These are phyloP conservation scores for Hypselothyrea guttata DNA, from an alignment of 2,888 invertebrate genomes.

Conservation along the genomic window DNA sequence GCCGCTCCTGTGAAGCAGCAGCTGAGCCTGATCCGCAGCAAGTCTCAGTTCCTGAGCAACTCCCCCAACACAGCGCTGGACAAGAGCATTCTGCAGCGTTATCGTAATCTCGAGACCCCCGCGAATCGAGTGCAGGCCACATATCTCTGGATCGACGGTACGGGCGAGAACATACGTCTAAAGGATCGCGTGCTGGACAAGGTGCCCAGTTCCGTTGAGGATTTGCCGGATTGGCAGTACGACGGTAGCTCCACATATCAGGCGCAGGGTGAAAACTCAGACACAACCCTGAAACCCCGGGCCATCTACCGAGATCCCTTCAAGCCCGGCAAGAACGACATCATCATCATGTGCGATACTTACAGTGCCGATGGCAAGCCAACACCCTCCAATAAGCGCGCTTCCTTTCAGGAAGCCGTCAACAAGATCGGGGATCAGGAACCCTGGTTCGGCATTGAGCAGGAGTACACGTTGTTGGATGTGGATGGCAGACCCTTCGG, in stretches of 20 bases:
- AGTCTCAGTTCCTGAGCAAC: conserved; percentile 79
- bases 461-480: conserved; percentile 85
- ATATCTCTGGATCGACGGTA: conserved; percentile 91
- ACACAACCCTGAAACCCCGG: conserved; percentile 89
- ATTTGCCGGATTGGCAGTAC: conserved; percentile 89
- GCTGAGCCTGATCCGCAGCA: conserved; percentile 60
- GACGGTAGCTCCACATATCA: conserved; percentile 89
- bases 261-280: conserved; percentile 86
- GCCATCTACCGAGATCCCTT: conserved; percentile 92
- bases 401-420: conserved; percentile 83
- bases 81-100: conserved; percentile 88
- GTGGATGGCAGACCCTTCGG: conserved; percentile 86
- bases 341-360: conserved; percentile 90
- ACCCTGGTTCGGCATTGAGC: conserved; percentile 90
- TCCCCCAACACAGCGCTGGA: conserved; percentile 92
- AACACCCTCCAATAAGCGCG: conserved; percentile 83
- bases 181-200: conserved; percentile 88
- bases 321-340: conserved; percentile 86
- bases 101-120: conserved; percentile 85
- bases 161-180: conserved; percentile 86
- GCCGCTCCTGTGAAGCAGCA: conserved; percentile 54
- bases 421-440: conserved; percentile 85
- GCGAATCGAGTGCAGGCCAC: conserved; percentile 85
- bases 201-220: conserved; percentile 85
- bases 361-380: conserved; percentile 84